Base-by-base conservation (phyloP, 2,113 vertebrate genomes). In the Aythya baeri region DNA sequence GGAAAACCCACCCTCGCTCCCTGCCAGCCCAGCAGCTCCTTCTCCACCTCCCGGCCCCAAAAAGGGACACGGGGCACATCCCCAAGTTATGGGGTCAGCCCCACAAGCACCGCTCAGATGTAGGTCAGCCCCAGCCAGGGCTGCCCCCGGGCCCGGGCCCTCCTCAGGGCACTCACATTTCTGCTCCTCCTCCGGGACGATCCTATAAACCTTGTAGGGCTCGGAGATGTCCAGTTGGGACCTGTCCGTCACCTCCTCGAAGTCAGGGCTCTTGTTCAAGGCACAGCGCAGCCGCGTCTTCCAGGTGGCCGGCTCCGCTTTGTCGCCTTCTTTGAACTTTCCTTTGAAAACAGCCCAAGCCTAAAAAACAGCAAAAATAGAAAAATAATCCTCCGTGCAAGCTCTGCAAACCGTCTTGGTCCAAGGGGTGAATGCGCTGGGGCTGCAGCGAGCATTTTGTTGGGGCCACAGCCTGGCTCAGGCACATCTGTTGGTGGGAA, bases 331-430 rank as follows among this genome's bases (percentile, higher is more conserved):
- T 91, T 99, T 99, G 97, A 99, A 99, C 96, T 99, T 99, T 79
- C 99, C 99, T 97, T 99, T 99, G 97, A 99, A 99, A 81, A 99
- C 97, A 31, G 99, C 99, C 99, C 99, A 99, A 36, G 99, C 99
- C 99, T 99, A 13, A 77, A 57, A 97, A 57, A 41, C 10, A 57
- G 4, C 10, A 41, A 97, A 57, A 32, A 32, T 31, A 15, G 41
- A 8, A 43, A 46, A 25, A 5, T 6, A 13, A 31, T 9, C 50
- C 27, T 75, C 22, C 29, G 16, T 0, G 1, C 6, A 36, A 86
- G 83, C 73, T 63, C 78, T 23, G 20, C 57, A 68, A 54, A 74
- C 1, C 14, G 32, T 43, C 29, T 49, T 49, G 7, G 4, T 3
- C 21, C 49, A 9, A 18, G 1, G 13, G 14, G 36, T 17, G 50